Evolutionary conservation across 2,113 vertebrate genomes (phyloP).

Genomic region (Mionectes macconnelli): DNA sequence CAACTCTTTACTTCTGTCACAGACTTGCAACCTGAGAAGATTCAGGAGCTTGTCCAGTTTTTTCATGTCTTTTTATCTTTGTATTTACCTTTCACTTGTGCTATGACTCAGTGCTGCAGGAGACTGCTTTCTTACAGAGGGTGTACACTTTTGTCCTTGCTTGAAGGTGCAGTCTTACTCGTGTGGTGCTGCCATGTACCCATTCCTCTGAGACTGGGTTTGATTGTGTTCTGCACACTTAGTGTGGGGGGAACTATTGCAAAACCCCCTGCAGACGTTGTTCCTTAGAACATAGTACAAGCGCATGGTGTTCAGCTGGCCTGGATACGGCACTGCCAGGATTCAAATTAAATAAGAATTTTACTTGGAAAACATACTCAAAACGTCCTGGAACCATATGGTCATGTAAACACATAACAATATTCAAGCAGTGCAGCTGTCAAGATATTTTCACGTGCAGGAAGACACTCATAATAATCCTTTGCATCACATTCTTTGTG

Average conservation of each 20-base stretch:
- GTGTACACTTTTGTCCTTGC: neutral
- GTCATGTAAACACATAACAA: slow-evolving; percentile 4
- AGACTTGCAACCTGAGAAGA: neutral
- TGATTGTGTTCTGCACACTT: neutral
- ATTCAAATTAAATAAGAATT: slow-evolving; percentile 7
- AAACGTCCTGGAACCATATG: neutral
- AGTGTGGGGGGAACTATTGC: fast-evolving
- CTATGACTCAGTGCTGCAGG: neutral
- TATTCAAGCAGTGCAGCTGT: slow-evolving; percentile 22
- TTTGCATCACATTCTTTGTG: neutral
- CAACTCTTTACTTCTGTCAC: neutral
- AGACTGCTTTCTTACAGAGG: neutral
- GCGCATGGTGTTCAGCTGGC: neutral
- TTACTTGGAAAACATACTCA: neutral
- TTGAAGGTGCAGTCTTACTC: neutral
- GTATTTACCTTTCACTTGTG: neutral
- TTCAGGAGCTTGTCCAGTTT: neutral
- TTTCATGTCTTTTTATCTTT: neutral
- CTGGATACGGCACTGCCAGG: neutral
- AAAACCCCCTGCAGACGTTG: neutral
- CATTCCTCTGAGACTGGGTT: neutral
- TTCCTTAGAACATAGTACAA: neutral
- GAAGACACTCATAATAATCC: slow-evolving; percentile 3
- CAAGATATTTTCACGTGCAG: neutral
- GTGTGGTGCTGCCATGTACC: fast-evolving